Conservation (phyloP, 2,888 invertebrate species). For the Pimpla rufipes region DNA sequence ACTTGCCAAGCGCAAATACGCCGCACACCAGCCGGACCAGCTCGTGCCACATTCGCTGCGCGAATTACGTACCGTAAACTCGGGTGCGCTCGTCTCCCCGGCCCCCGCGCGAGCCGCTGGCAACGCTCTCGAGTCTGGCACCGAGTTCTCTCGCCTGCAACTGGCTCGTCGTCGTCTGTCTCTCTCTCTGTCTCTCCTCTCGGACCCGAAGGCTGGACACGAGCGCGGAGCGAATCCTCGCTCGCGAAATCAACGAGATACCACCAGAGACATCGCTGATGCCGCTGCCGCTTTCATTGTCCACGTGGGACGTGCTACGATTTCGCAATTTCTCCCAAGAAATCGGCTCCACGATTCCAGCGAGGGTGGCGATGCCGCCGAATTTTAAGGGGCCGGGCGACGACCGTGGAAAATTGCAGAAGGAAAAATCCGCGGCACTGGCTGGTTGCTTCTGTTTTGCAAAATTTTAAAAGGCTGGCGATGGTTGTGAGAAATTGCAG, state of each 20-base stretch:
- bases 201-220: neutral
- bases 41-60: conserved; percentile 23
- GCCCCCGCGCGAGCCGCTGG: neutral
- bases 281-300: conserved; percentile 40
- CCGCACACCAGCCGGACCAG: neutral
- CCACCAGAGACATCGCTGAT: conserved; percentile 22
- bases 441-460: too few species aligned
- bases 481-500: too few species aligned
- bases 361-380: too few species aligned
- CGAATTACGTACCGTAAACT: conserved; percentile 59
- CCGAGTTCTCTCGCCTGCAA: conserved; percentile 19
- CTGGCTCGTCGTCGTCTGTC: neutral
- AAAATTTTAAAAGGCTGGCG: too few species aligned
- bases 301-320: conserved; percentile 61
- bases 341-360: neutral
- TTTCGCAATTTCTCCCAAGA: conserved; percentile 45
- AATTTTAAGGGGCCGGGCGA: too few species aligned
- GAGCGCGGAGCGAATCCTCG: neutral
- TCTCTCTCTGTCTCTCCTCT: neutral
- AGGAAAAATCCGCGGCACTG: too few species aligned
- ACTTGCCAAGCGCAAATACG: neutral
- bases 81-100: conserved; percentile 12
- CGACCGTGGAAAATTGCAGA: too few species aligned
- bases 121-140: conserved; percentile 21
- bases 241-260: neutral